These are phyloP conservation scores for Ennomos erosarius DNA, from an alignment of 2,888 invertebrate genomes.

Conservation along the genomic window DNA sequence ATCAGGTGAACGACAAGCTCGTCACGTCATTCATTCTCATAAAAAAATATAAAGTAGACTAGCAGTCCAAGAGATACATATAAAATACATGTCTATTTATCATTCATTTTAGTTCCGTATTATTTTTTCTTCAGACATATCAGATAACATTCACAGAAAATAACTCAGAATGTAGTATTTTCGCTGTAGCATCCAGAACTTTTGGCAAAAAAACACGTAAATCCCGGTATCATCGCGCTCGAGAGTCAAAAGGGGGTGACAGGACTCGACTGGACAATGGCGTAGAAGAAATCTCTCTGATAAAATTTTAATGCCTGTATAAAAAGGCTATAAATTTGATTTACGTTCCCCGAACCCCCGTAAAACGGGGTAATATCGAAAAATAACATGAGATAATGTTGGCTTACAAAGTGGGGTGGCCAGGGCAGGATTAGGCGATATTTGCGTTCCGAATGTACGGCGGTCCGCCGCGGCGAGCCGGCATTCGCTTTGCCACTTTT, in stretches of 20 bases:
- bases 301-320: constrained; percentile 84
- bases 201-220: constrained; percentile 34
- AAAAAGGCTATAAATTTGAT: constrained; percentile 85
- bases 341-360: constrained; percentile 74
- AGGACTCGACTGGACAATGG: constrained; percentile 72
- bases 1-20: no score
- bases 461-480: constrained; percentile 27
- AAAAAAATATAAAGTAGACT: no score
- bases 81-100: constrained; percentile 1
- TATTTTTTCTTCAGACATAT: constrained; percentile 10
- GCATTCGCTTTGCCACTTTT: constrained; percentile 27
- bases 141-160: constrained; percentile 16
- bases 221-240: constrained; percentile 51
- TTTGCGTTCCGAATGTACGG: constrained; percentile 56
- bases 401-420: constrained; percentile 71
- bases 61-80: no score
- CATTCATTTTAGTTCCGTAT: not conserved
- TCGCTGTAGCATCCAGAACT: constrained; percentile 5
- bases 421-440: constrained; percentile 65
- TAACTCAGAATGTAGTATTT: constrained; percentile 8
- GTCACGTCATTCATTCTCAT: no score
- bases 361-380: constrained; percentile 82
- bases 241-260: constrained; percentile 64
- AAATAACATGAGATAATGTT: constrained; percentile 83
- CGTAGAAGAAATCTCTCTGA: constrained; percentile 78